phyloP scores from a whole-genome alignment of 2,797 vertebrate species.

The Lepilemur ruficaudatus region DNA sequence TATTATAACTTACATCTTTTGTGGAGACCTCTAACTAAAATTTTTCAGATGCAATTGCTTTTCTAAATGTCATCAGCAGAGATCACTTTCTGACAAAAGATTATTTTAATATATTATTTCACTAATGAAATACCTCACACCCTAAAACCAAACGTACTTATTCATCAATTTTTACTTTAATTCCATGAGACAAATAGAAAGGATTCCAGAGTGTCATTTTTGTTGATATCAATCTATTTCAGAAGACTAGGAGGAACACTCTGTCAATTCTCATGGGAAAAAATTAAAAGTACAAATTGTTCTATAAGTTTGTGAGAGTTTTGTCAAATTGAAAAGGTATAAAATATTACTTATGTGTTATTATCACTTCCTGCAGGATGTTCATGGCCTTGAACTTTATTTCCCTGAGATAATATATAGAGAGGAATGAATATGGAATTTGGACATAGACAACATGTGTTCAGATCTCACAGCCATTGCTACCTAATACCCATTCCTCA shows the following conservation, averaged over 20 bases:
- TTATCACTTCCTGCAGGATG: not conserved
- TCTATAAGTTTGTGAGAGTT: not conserved
- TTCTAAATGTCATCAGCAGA: not conserved
- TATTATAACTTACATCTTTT: not conserved
- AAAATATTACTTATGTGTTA: not conserved
- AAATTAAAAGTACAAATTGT: not conserved
- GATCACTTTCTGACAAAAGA: conserved; percentile 15
- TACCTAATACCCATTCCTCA: not conserved
- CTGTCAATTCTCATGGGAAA: not conserved
- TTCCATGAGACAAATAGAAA: not conserved
- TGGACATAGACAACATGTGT: not conserved
- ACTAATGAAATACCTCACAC: conserved; percentile 39
- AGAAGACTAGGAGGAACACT: not conserved
- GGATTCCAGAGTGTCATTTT: not conserved
- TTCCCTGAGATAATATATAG: not conserved
- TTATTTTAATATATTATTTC: conserved; percentile 55
- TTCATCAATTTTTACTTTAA: conserved; percentile 35
- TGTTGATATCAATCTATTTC: not conserved
- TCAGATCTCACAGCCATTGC: not conserved
- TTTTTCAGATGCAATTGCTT: not conserved
- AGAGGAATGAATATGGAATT: not conserved
- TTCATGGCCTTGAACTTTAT: not conserved
- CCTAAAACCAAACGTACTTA: conserved; percentile 57
- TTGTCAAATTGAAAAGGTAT: not conserved
- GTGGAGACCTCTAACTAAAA: not conserved